A percentile compares a stretch with the other conserved stretches of the same genome.
These are phyloP conservation scores for Tor tambroides DNA, from an alignment of 2,113 vertebrate genomes.

Conservation along the genomic window DNA sequence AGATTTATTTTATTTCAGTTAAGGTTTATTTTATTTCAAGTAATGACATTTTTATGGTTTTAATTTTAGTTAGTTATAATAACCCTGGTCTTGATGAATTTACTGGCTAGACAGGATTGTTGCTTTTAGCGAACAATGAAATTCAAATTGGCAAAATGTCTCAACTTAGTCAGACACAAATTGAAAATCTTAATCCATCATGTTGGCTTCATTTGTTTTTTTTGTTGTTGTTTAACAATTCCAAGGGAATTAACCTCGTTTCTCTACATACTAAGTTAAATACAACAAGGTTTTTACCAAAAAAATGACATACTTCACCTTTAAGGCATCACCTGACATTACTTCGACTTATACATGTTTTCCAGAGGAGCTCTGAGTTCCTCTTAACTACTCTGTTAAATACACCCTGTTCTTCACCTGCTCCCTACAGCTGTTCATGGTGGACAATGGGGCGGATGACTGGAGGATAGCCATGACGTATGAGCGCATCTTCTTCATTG, in stretches of 20 bases:
- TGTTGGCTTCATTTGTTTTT: background rate
- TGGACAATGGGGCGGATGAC: conserved; percentile 92
- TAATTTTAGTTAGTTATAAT: background rate
- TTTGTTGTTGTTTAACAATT: background rate
- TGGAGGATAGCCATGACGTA: conserved; percentile 95
- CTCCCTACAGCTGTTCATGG: conserved; percentile 89
- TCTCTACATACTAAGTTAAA: background rate
- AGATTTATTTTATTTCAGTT: background rate
- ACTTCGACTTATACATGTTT: background rate
- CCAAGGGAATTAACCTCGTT: background rate
- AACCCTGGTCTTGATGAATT: background rate
- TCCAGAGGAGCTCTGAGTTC: background rate
- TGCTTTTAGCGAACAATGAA: background rate
- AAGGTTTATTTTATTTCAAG: background rate
- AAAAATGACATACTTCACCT: background rate
- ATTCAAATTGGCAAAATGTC: background rate
- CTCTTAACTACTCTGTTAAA: background rate
- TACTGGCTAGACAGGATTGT: background rate
- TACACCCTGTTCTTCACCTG: background rate
- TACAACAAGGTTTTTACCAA: background rate
- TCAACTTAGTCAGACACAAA: background rate
- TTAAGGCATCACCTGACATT: background rate
- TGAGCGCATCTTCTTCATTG: conserved; percentile 85
- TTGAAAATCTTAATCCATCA: background rate
- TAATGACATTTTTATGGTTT: background rate